phyloP scores from a whole-genome alignment of 2,113 vertebrate species.

The Rhipidura dahli region DNA sequence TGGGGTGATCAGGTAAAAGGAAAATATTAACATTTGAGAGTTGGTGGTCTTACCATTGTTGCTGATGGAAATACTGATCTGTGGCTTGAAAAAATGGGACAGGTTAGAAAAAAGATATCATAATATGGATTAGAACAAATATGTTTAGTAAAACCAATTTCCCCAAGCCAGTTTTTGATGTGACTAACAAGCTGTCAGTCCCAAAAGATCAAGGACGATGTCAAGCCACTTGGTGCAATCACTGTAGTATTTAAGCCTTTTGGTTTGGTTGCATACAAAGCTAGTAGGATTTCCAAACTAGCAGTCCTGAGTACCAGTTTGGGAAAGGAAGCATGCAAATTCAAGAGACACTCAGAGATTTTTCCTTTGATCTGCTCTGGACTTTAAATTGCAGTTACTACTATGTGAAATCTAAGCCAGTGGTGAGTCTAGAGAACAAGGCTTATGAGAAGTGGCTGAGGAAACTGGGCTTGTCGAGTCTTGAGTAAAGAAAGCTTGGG shows the following conservation, averaged over 20 bases:
- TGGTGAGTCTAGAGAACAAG: not conserved
- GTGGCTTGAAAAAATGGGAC: not conserved
- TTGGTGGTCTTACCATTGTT: not conserved
- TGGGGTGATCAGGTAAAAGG: conserved; percentile 85
- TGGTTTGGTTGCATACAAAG: not conserved
- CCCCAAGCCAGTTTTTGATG: not conserved
- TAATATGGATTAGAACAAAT: not conserved
- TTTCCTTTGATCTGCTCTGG: not conserved
- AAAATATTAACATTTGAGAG: not conserved
- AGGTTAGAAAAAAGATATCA: not conserved
- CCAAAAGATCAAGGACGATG: not conserved
- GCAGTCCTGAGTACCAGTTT: not conserved
- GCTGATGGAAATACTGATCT: not conserved
- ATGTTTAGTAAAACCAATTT: not conserved
- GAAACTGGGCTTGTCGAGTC: not conserved
- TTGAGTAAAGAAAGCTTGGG: not conserved
- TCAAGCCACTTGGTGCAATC: not conserved
- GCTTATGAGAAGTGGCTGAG: not conserved
- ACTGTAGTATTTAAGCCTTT: not conserved
- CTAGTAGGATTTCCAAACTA: not conserved
- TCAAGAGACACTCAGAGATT: not conserved
- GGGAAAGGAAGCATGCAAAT: not conserved
- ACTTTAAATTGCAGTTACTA: not conserved
- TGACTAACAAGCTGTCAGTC: not conserved
- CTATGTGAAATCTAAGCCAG: not conserved